A percentile compares a stretch with the other conserved stretches of the same genome.
Evolutionary conservation across 2,888 invertebrate species (phyloP).

Genomic region (Caenorhabditis parvicauda): DNA sequence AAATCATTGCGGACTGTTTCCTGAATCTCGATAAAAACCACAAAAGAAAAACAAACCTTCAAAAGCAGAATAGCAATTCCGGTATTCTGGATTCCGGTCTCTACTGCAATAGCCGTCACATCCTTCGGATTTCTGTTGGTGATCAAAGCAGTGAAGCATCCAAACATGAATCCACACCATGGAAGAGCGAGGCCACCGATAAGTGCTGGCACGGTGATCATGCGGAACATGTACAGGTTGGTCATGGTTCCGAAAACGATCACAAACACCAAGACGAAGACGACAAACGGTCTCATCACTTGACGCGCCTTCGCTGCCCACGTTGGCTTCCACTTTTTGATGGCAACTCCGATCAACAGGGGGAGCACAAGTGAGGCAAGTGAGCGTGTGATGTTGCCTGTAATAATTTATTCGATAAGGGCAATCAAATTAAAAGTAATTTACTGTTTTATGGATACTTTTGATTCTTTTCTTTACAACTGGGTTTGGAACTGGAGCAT

Average conservation of each 20-base stretch:
- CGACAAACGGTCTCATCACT: constrained; percentile 63
- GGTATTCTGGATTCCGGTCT: constrained; percentile 64
- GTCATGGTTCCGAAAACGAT: constrained; percentile 65
- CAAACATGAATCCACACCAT: constrained; percentile 66
- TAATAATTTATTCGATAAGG: not conserved
- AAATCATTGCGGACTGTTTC: too few relatives aligned
- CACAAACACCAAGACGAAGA: constrained; percentile 65
- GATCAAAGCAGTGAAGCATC: constrained; percentile 63
- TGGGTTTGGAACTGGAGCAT: too few relatives aligned
- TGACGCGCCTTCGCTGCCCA: constrained; percentile 62
- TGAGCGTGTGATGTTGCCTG: constrained; percentile 49
- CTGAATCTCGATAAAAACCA: not conserved
- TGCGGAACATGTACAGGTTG: constrained; percentile 65
- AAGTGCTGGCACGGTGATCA: constrained; percentile 62
- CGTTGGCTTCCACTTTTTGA: constrained; percentile 62
- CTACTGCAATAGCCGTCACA: constrained; percentile 63
- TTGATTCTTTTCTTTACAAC: too few relatives aligned
- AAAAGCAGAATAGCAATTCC: constrained; percentile 65
- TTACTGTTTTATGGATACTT: not conserved
- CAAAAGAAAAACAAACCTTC: constrained; percentile 39
- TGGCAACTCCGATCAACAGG: constrained; percentile 65
- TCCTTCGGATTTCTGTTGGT: constrained; percentile 50
- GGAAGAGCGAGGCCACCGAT: constrained; percentile 65
- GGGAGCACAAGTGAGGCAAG: constrained; percentile 66
- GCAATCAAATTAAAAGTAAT: not conserved